phyloP scores from a whole-genome alignment of 2,113 vertebrate genomes.

The Sterna hirundo region DNA sequence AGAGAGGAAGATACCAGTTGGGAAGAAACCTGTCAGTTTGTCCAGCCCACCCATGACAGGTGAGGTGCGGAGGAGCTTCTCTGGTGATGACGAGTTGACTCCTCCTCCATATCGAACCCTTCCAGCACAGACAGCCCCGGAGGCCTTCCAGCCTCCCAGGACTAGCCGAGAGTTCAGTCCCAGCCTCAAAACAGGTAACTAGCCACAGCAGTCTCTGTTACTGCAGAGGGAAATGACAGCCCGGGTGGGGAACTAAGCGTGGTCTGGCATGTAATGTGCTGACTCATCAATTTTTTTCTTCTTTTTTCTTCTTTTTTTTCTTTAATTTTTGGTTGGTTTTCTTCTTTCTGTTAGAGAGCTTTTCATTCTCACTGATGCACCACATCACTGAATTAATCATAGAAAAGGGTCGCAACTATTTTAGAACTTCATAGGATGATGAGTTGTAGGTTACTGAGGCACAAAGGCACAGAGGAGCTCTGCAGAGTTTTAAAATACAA shows the following conservation, averaged over 20 bases:
- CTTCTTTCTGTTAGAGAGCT: background rate
- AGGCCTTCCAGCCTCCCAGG: constrained; percentile 82
- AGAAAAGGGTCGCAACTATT: background rate
- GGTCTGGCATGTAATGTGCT: constrained; percentile 26
- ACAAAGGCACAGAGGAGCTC: background rate
- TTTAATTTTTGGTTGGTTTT: background rate
- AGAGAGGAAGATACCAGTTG: constrained; percentile 95
- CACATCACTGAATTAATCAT: constrained; percentile 37
- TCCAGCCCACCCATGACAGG: constrained; percentile 81
- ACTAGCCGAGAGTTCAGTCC: constrained; percentile 81
- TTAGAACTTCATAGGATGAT: background rate
- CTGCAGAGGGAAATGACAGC: constrained; percentile 35
- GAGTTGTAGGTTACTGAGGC: background rate
- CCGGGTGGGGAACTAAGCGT: constrained; percentile 44
- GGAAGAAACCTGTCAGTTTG: constrained; percentile 92
- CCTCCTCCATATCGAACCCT: constrained; percentile 86
- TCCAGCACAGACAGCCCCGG: constrained; percentile 82
- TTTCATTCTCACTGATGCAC: constrained; percentile 57
- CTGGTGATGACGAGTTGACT: constrained; percentile 89
- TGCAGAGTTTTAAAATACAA: background rate
- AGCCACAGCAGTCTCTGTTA: constrained; percentile 45
- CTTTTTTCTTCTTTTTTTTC: background rate
- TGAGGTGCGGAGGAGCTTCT: constrained; percentile 89
- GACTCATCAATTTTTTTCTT: constrained; percentile 18
- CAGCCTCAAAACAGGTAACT: constrained; percentile 92